A percentile compares a stretch with the other conserved stretches of the same genome.
These are phyloP conservation scores for Pollenia angustigena DNA, from an alignment of 2,888 invertebrate species.

Conservation along the genomic window DNA sequence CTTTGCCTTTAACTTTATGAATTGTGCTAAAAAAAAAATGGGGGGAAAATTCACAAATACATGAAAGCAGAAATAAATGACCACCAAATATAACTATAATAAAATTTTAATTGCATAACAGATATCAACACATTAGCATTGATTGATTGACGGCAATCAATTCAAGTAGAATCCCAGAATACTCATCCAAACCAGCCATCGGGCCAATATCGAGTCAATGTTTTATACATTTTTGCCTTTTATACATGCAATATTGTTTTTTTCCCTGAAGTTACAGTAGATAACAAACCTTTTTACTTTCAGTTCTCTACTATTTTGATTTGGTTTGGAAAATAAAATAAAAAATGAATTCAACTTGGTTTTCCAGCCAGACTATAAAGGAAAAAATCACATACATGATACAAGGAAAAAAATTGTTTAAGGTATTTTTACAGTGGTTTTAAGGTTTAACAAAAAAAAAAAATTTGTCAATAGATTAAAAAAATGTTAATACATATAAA, in stretches of 20 bases:
- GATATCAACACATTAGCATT: slow-evolving; percentile 76
- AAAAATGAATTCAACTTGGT: slow-evolving; percentile 27
- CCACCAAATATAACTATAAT: slow-evolving; percentile 71
- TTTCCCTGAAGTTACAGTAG: slow-evolving; percentile 18
- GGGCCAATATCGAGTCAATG: neutral
- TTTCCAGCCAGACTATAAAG: slow-evolving; percentile 25
- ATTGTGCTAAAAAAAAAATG: neutral
- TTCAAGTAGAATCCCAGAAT: slow-evolving; percentile 68
- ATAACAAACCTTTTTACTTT: slow-evolving; percentile 38
- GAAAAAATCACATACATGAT: neutral
- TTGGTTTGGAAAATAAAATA: slow-evolving; percentile 41
- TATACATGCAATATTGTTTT: slow-evolving; percentile 18
- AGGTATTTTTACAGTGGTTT: slow-evolving; percentile 41
- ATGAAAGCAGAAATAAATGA: slow-evolving; percentile 69
- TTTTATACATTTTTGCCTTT: slow-evolving; percentile 19
- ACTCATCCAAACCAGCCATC: slow-evolving; percentile 22
- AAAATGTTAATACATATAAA: too few relatives aligned
- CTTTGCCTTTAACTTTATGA: slow-evolving; percentile 22
- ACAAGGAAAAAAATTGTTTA: slow-evolving; percentile 7
- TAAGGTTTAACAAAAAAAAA: neutral
- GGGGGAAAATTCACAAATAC: slow-evolving; percentile 39
- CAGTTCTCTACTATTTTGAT: slow-evolving; percentile 10
- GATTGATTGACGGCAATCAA: slow-evolving; percentile 77
- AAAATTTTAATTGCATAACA: slow-evolving; percentile 75
- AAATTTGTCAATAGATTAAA: too few relatives aligned